These are phyloP conservation scores for Tachina grossa DNA, from an alignment of 2,888 invertebrate species.

Conservation along the genomic window DNA sequence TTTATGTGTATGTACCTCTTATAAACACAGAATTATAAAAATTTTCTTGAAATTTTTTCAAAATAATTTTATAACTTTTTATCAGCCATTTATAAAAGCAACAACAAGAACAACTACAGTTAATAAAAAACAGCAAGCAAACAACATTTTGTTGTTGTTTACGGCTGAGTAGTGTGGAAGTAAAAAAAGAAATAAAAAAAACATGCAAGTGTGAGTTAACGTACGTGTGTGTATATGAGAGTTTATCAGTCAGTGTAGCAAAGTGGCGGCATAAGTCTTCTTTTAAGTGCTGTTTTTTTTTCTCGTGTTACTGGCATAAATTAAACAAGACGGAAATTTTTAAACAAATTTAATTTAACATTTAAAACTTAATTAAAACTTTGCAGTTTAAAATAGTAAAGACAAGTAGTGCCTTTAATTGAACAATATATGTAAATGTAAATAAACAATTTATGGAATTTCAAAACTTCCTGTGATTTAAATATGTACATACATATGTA, in stretches of 20 bases:
- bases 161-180: slow-evolving; percentile 20
- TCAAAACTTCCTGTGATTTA: neutral
- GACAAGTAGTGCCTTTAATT: slow-evolving; percentile 40
- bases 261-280: slow-evolving; percentile 54
- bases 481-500: neutral
- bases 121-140: neutral
- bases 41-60: slow-evolving; percentile 8
- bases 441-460: neutral
- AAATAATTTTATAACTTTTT: slow-evolving; percentile 8
- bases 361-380: slow-evolving; percentile 11
- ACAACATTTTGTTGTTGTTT: slow-evolving; percentile 40
- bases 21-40: neutral
- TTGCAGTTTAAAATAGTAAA: slow-evolving; percentile 4
- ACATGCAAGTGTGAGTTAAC: slow-evolving; percentile 29
- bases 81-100: slow-evolving; percentile 24
- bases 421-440: neutral
- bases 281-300: slow-evolving; percentile 18
- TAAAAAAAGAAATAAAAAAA: neutral
- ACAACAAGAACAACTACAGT: neutral
- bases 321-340: slow-evolving; percentile 46
- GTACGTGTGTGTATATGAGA: slow-evolving; percentile 12
- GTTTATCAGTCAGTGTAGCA: slow-evolving; percentile 42
- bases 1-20: neutral
- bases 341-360: slow-evolving; percentile 23
- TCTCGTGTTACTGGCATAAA: slow-evolving; percentile 12